These are phyloP conservation scores for Premnoplex brunnescens DNA, from an alignment of 2,797 vertebrate species.

Conservation along the genomic window DNA sequence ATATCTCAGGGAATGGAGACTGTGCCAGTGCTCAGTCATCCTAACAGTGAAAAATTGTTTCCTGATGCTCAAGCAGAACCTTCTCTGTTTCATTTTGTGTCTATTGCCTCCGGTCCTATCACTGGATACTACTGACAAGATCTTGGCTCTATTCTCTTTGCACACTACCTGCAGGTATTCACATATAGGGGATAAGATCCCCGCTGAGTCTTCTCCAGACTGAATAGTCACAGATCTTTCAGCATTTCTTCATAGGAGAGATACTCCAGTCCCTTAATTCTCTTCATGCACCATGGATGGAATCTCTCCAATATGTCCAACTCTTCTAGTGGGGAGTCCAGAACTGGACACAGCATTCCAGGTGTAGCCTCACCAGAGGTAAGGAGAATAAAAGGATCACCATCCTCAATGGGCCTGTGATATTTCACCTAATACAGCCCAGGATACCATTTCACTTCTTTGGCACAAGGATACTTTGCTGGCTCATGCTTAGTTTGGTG, in stretches of 20 bases:
- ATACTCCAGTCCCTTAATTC: neutral
- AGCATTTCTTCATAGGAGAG: neutral
- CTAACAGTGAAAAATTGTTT: neutral
- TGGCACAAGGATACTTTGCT: neutral
- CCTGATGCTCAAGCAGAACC: neutral
- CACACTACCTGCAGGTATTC: neutral
- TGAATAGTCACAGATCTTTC: neutral
- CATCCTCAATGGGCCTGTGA: neutral
- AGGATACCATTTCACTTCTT: neutral
- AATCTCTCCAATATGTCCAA: neutral
- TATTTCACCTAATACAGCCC: neutral
- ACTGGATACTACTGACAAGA: neutral
- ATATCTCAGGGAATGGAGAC: neutral
- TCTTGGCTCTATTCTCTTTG: neutral
- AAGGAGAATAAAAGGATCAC: neutral
- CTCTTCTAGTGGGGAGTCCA: neutral
- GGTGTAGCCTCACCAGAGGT: neutral
- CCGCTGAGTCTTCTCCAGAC: neutral
- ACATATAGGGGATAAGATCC: accelerated
- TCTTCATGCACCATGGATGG: neutral
- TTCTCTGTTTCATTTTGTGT: neutral
- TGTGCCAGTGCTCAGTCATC: accelerated
- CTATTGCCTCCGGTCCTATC: neutral
- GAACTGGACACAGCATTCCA: neutral
- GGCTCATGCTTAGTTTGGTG: neutral